Percentiles rank a stretch among this genome's conserved stretches.
Evolutionary conservation across 1,140 invertebrate genomes (phyloP).

Genomic region (Parasteatoda tepidariorum): DNA sequence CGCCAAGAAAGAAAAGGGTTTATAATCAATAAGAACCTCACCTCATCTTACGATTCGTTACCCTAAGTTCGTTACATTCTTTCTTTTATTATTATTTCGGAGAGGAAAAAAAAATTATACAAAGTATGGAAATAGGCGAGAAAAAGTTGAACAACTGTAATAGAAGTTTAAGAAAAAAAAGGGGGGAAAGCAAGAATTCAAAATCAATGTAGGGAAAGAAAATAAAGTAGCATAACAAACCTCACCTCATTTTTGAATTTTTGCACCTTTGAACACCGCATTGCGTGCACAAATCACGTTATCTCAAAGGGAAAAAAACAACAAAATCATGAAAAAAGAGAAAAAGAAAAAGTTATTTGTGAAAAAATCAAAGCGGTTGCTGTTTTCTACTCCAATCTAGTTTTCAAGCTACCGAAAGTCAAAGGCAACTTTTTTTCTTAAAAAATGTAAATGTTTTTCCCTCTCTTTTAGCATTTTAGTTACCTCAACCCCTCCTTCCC

Average conservation of each 20-base stretch:
- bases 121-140: neutral
- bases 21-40: neutral
- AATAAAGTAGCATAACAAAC: neutral
- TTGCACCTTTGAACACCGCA: slow-evolving; percentile 10
- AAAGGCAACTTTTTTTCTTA: neutral
- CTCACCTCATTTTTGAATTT: neutral
- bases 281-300: slow-evolving; percentile 49
- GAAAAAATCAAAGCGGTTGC: slow-evolving; percentile 51
- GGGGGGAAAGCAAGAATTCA: slow-evolving; percentile 4
- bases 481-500: neutral
- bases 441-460: slow-evolving; percentile 57
- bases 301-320: neutral
- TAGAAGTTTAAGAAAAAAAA: slow-evolving; percentile 26
- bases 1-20: no score
- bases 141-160: slow-evolving; percentile 17
- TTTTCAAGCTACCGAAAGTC: neutral
- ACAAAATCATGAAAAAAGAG: neutral
- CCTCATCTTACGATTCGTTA: neutral
- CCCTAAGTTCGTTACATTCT: neutral
- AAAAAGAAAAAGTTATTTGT: slow-evolving; percentile 17
- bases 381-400: slow-evolving; percentile 34
- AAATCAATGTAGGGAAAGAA: neutral
- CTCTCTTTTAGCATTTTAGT: slow-evolving; percentile 29
- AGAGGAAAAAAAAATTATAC: neutral
- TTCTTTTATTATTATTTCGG: neutral